phyloP scores from a whole-genome alignment of 2,888 invertebrate species.

The Diachrysia chrysitis region DNA sequence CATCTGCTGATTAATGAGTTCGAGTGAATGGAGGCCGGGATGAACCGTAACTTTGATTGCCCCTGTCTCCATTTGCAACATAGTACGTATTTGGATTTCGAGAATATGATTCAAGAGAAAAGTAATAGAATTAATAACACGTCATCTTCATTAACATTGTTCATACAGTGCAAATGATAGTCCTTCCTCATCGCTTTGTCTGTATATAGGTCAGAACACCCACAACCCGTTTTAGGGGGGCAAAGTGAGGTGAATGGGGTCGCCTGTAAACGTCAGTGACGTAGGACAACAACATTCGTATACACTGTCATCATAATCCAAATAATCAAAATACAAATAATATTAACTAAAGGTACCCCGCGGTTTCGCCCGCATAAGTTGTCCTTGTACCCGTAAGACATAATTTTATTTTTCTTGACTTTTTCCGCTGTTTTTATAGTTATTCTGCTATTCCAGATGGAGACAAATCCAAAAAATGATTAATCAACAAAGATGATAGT shows the following conservation, averaged over 20 bases:
- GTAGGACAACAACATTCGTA: conserved; percentile 62
- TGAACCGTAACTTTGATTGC: background rate
- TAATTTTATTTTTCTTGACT: too few species aligned
- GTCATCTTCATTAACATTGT: conserved; percentile 36
- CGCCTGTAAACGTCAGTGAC: conserved; percentile 65
- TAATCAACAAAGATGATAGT: too few species aligned
- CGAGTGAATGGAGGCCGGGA: conserved; percentile 21
- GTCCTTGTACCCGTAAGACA: too few species aligned
- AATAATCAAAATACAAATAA: too few species aligned
- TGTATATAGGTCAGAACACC: conserved; percentile 77
- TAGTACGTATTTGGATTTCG: conserved; percentile 16
- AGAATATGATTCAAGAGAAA: conserved; percentile 1
- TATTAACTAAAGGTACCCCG: too few species aligned
- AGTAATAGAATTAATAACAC: conserved; percentile 7
- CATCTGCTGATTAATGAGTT: conserved; percentile 57
- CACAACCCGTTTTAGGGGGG: conserved; percentile 71
- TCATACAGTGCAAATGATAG: conserved; percentile 33
- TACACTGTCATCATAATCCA: conserved; percentile 14
- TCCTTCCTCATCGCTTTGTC: conserved; percentile 57
- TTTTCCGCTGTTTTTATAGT: too few species aligned
- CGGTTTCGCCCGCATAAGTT: too few species aligned
- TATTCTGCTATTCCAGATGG: too few species aligned
- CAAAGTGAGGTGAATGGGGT: conserved; percentile 73
- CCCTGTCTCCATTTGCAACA: background rate
- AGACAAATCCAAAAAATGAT: too few species aligned